Conservation (phyloP, 2,888 invertebrate species). For the Scaptomyza reducta region DNA sequence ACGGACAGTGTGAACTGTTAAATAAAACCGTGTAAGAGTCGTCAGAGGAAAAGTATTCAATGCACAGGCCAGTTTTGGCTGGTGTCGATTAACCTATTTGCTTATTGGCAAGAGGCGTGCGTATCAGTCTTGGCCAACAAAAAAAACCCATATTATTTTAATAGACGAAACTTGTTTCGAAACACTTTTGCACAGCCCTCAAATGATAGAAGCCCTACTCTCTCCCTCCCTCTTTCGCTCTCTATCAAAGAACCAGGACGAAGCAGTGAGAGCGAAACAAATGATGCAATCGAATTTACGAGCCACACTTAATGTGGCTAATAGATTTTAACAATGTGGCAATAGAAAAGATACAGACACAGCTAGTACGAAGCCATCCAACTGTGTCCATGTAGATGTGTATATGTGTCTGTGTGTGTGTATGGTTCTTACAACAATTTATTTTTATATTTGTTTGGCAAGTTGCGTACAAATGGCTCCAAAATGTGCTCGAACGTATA, state of each 20-base stretch:
- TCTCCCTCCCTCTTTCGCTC: no score
- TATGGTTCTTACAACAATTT: slow-evolving; percentile 70
- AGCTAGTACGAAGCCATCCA: slow-evolving; percentile 55
- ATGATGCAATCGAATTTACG: slow-evolving; percentile 80
- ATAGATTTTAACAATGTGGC: slow-evolving; percentile 80
- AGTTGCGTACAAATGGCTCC: slow-evolving; percentile 73
- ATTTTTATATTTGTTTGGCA: slow-evolving; percentile 79
- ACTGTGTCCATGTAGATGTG: slow-evolving; percentile 22
- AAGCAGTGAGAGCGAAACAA: slow-evolving; percentile 52
- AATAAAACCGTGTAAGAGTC: not conserved
- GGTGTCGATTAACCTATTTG: slow-evolving; percentile 74
- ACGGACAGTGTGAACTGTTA: not conserved
- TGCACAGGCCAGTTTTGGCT: slow-evolving; percentile 3
- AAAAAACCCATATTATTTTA: slow-evolving; percentile 63
- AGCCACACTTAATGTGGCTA: slow-evolving; percentile 81
- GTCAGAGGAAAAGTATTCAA: not conserved
- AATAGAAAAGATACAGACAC: slow-evolving; percentile 78
- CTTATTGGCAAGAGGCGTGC: slow-evolving; percentile 56
- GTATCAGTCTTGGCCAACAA: slow-evolving; percentile 12
- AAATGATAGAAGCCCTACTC: slow-evolving; percentile 42
- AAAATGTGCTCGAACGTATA: slow-evolving; percentile 41
- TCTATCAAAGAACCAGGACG: no score
- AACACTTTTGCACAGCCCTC: slow-evolving; percentile 60
- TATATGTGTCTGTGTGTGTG: slow-evolving; percentile 18
- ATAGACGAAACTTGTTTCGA: slow-evolving; percentile 72